phyloP scores from a whole-genome alignment of 1,140 invertebrate genomes.

The Polyergus mexicanus region DNA sequence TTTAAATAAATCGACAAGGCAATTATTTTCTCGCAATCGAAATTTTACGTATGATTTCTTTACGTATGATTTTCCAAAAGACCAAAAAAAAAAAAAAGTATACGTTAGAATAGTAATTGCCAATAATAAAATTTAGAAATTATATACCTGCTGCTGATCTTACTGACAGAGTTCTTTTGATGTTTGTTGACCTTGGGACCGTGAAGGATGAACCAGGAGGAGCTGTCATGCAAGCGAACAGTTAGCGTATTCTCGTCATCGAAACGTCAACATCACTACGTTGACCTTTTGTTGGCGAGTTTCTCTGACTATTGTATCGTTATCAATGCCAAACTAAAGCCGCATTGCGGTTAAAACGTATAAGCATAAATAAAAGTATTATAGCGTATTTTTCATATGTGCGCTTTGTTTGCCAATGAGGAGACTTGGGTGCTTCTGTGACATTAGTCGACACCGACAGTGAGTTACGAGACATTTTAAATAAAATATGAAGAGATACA shows the following conservation, averaged over 20 bases:
- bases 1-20: neutral
- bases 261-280: slow-evolving; percentile 49
- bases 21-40: neutral
- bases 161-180: slow-evolving; percentile 80
- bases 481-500: neutral
- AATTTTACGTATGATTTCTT: neutral
- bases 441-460: slow-evolving; percentile 40
- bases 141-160: slow-evolving; percentile 77
- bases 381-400: slow-evolving; percentile 27
- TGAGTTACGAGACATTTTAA: slow-evolving; percentile 27
- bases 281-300: slow-evolving; percentile 61
- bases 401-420: slow-evolving; percentile 29
- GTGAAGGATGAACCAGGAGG: slow-evolving; percentile 71
- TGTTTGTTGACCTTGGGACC: slow-evolving; percentile 74
- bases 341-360: slow-evolving; percentile 49
- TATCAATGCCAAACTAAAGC: slow-evolving; percentile 46
- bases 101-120: slow-evolving; percentile 46
- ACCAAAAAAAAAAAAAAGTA: slow-evolving; percentile 30
- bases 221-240: slow-evolving; percentile 83
- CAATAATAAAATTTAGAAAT: slow-evolving; percentile 67
- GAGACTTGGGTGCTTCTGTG: slow-evolving; percentile 43
- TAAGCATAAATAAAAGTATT: slow-evolving; percentile 62
- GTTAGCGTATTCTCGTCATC: slow-evolving; percentile 66
- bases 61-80: neutral
- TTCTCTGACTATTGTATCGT: slow-evolving; percentile 2